Conservation (phyloP, 2,797 vertebrate species). For the Amniataba percoides region DNA sequence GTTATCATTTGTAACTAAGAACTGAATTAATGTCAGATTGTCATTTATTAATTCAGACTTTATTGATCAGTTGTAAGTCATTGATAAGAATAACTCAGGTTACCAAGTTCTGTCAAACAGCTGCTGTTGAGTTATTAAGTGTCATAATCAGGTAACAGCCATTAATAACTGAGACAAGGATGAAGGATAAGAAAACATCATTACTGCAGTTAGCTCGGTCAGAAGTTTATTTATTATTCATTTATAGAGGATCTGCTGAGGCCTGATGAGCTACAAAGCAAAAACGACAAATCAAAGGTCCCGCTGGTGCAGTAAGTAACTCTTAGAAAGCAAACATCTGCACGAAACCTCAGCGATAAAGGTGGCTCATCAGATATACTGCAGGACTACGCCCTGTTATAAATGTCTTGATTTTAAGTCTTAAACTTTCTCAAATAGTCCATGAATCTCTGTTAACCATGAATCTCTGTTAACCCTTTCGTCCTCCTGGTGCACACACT, state of each 20-base stretch:
- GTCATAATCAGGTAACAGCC: neutral
- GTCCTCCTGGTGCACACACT: neutral
- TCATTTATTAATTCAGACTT: too few species aligned
- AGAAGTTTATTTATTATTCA: neutral
- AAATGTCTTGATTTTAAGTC: neutral
- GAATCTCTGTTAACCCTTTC: neutral
- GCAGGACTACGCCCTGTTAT: neutral
- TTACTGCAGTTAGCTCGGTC: neutral
- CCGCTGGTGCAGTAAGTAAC: neutral
- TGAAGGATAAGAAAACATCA: neutral
- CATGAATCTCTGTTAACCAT: neutral
- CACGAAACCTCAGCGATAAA: too few species aligned
- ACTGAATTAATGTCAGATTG: too few species aligned
- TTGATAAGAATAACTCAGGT: too few species aligned
- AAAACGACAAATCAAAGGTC: neutral
- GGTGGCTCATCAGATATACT: too few species aligned
- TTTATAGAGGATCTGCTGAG: too few species aligned
- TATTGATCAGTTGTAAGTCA: too few species aligned
- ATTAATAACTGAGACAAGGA: neutral
- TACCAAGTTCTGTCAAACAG: neutral
- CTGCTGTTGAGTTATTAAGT: neutral
- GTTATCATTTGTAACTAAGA: too few species aligned
- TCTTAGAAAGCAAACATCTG: neutral
- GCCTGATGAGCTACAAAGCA: neutral
- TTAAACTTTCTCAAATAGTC: neutral